phyloP scores from a whole-genome alignment of 2,797 vertebrate genomes.

The Tadarida brasiliensis region DNA sequence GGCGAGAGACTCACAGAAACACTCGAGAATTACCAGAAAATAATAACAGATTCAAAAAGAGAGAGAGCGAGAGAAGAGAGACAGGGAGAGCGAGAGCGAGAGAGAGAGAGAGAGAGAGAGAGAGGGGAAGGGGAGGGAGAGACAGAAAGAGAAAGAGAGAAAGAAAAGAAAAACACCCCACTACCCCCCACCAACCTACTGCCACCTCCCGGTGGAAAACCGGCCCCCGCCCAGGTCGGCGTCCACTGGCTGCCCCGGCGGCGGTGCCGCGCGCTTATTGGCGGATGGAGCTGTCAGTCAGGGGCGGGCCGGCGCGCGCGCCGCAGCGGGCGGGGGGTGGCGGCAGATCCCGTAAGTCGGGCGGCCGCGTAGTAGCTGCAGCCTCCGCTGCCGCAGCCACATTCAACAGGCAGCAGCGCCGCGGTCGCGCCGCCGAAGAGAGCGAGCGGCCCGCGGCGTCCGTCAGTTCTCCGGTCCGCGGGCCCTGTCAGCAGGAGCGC shows the following conservation, averaged over 20 bases:
- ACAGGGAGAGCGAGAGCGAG: too few relatives aligned
- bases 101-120: background rate
- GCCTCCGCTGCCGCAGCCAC: slow-evolving; percentile 74
- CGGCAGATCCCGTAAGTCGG: slow-evolving; percentile 91
- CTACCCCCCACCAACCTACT: slow-evolving; percentile 80
- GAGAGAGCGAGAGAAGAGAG: background rate
- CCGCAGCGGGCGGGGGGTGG: slow-evolving; percentile 80
- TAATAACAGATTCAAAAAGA: slow-evolving; percentile 48
- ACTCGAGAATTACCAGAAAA: slow-evolving; percentile 71
- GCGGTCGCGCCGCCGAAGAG: slow-evolving; percentile 16
- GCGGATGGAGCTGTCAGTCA: slow-evolving; percentile 86
- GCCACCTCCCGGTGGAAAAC: slow-evolving; percentile 84
- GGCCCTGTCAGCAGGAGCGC: slow-evolving; percentile 58
- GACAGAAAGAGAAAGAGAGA: background rate
- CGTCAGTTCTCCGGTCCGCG: background rate
- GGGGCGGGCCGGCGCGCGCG: slow-evolving; percentile 85
- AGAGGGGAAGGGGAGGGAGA: too few relatives aligned
- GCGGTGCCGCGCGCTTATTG: slow-evolving; percentile 86
- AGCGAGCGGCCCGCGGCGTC: slow-evolving; percentile 37
- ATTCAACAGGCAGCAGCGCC: slow-evolving; percentile 88
- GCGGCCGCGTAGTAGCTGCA: slow-evolving; percentile 79
- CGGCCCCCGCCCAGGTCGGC: slow-evolving; percentile 83
- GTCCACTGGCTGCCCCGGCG: slow-evolving; percentile 64
- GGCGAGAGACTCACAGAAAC: slow-evolving; percentile 70
- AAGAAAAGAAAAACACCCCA: slow-evolving; percentile 76